Conservation (phyloP, 2,797 vertebrate genomes). For the Lacerta bilineata region DNA sequence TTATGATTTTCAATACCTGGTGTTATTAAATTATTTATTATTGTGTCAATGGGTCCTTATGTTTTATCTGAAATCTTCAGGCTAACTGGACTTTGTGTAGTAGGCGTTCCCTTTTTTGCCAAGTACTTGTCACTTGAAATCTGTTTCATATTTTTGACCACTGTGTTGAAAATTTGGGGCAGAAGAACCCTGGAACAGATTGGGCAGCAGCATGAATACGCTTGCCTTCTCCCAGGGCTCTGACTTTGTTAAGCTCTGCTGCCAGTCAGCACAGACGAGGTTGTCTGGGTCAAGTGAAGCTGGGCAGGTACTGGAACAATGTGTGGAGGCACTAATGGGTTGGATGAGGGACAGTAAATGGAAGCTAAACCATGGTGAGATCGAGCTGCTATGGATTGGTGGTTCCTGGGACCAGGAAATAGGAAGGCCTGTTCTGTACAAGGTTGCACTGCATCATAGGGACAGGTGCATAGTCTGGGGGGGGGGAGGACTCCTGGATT, state of each 20-base stretch:
- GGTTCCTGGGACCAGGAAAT: no score
- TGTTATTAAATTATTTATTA: constrained; percentile 4
- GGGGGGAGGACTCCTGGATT: no score
- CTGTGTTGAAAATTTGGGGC: neutral
- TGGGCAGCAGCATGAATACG: neutral
- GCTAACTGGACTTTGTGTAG: neutral
- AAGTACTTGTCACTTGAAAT: neutral
- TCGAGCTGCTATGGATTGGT: no score
- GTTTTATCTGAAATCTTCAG: constrained; percentile 5
- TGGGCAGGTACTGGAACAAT: no score
- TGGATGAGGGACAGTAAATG: no score
- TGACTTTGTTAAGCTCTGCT: neutral
- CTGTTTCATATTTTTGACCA: constrained; percentile 1
- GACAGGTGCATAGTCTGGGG: no score
- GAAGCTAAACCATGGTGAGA: no score
- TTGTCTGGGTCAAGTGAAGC: no score
- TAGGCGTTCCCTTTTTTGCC: neutral
- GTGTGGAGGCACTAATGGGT: no score
- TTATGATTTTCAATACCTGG: neutral
- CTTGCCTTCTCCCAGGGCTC: neutral
- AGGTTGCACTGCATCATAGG: no score
- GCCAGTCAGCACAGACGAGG: neutral
- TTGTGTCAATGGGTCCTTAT: neutral
- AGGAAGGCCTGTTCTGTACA: no score
- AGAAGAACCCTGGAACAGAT: neutral